Conservation (phyloP, 2,888 invertebrate species). For the Amitus sp. region DNA sequence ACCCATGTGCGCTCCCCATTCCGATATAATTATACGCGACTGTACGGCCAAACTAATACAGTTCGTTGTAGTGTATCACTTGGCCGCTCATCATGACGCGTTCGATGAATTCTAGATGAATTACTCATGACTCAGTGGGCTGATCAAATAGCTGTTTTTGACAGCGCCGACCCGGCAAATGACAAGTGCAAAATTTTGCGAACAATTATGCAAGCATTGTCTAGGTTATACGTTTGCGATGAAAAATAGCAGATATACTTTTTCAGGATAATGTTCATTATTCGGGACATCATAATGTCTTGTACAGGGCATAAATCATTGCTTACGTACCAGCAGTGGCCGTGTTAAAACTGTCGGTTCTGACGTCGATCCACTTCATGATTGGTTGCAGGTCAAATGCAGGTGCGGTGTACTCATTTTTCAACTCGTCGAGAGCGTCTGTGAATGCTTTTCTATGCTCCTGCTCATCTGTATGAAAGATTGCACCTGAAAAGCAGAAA, state of each 20-base stretch:
- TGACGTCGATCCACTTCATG: constrained; percentile 45
- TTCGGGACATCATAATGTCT: constrained; percentile 1
- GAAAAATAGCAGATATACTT: constrained; percentile 3
- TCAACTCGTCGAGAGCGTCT: constrained; percentile 47
- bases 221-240: background rate
- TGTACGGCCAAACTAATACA: background rate
- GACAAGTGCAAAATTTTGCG: background rate
- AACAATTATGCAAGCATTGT: background rate
- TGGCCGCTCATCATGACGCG: background rate
- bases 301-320: constrained; percentile 5
- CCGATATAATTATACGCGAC: background rate
- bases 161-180: background rate
- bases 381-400: constrained; percentile 46
- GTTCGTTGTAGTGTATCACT: background rate
- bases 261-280: constrained; percentile 7
- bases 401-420: constrained; percentile 46
- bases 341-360: constrained; percentile 56
- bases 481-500: constrained; percentile 49
- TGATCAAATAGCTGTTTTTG: background rate
- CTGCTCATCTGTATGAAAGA: constrained; percentile 54
- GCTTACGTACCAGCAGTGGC: constrained; percentile 42
- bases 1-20: background rate
- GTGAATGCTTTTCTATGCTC: constrained; percentile 46
- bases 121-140: background rate
- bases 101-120: background rate